These are phyloP conservation scores for Ennomos fuscantarius DNA, from an alignment of 2,888 invertebrate species.

Conservation along the genomic window DNA sequence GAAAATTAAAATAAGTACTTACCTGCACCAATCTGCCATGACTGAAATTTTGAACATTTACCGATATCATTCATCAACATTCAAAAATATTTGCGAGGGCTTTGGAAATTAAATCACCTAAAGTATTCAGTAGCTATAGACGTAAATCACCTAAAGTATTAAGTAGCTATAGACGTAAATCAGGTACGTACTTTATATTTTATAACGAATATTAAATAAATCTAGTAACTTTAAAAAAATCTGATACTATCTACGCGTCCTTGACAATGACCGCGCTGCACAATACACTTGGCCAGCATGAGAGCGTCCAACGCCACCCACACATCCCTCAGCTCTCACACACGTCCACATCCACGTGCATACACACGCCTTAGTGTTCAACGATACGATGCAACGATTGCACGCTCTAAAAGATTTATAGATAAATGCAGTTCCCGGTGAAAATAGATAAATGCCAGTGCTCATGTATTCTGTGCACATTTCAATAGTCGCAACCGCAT, in stretches of 20 bases:
- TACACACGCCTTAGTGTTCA: constrained; percentile 78
- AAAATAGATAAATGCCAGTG: constrained; percentile 85
- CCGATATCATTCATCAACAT: too few relatives aligned
- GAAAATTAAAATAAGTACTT: too few relatives aligned
- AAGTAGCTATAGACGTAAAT: too few relatives aligned
- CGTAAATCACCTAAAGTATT: too few relatives aligned
- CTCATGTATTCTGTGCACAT: constrained; percentile 80
- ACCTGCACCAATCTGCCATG: too few relatives aligned
- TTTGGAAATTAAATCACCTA: too few relatives aligned
- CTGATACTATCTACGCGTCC: constrained; percentile 47
- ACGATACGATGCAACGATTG: constrained; percentile 82
- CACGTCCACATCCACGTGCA: constrained; percentile 43
- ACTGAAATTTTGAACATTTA: too few relatives aligned
- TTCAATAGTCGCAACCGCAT: constrained; percentile 78
- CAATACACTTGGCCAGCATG: constrained; percentile 50
- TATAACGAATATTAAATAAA: too few relatives aligned
- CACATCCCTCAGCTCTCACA: constrained; percentile 41
- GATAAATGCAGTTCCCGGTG: constrained; percentile 85
- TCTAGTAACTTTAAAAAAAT: constrained; percentile 41
- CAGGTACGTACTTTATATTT: too few relatives aligned
- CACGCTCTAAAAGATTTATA: constrained; percentile 86
- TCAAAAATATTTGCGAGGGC: too few relatives aligned
- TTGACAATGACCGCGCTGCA: constrained; percentile 64
- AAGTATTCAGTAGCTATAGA: too few relatives aligned
- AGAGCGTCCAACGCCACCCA: constrained; percentile 52